Percentiles rank a stretch among this genome's conserved stretches.
phyloP scores from a whole-genome alignment of 2,888 invertebrate species.

The Physocephala rufipes region DNA sequence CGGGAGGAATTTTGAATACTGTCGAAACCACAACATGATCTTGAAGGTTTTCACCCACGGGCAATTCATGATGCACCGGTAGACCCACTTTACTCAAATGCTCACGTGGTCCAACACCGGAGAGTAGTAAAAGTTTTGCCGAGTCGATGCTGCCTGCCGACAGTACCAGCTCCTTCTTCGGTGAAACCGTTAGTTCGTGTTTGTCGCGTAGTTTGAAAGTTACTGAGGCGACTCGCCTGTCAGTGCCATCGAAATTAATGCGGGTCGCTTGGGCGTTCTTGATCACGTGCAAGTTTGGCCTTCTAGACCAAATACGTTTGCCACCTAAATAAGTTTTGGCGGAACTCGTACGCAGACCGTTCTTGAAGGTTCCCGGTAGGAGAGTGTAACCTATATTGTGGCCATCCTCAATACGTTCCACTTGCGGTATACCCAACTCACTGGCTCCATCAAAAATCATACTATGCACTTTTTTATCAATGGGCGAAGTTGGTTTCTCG shows the following conservation, averaged over 20 bases:
- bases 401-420: constrained; percentile 61
- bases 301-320: constrained; percentile 60
- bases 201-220: constrained; percentile 67
- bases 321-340: constrained; percentile 75
- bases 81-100: constrained; percentile 52
- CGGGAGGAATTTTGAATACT: constrained; percentile 62
- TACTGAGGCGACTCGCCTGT: constrained; percentile 66
- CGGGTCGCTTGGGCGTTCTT: constrained; percentile 70
- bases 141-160: constrained; percentile 62
- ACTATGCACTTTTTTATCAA: constrained; percentile 18
- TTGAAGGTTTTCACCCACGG: constrained; percentile 79
- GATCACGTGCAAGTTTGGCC: constrained; percentile 71
- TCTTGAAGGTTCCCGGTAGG: constrained; percentile 67
- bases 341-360: constrained; percentile 78
- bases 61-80: constrained; percentile 49
- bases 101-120: constrained; percentile 58
- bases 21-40: constrained; percentile 75
- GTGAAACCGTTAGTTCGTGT: constrained; percentile 45
- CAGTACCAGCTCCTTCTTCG: constrained; percentile 56
- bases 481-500: constrained; percentile 48
- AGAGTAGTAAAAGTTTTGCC: constrained; percentile 60
- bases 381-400: constrained; percentile 67
- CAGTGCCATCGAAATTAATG: constrained; percentile 67
- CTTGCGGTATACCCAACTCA: constrained; percentile 66
- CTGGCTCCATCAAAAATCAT: constrained; percentile 64